A percentile compares a stretch with the other conserved stretches of the same genome.
Evolutionary conservation across 2,113 vertebrate species (phyloP).

Genomic region (Ramphastos sulfuratus): DNA sequence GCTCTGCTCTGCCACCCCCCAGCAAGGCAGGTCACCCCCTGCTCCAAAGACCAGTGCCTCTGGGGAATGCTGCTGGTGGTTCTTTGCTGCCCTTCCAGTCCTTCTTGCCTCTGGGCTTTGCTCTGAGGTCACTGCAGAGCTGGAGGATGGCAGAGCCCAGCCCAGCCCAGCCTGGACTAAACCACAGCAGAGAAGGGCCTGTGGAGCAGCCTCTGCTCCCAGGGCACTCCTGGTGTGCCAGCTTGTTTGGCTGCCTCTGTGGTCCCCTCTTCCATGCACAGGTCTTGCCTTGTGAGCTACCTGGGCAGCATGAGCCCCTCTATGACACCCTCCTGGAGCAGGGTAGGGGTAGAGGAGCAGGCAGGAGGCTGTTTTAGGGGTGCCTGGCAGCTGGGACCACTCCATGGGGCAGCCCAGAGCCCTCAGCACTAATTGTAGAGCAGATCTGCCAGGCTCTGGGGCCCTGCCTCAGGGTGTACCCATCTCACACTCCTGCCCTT

Average conservation of each 20-base stretch:
- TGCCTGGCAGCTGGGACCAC: background rate
- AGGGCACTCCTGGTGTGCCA: rapidly evolving
- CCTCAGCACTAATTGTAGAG: rapidly evolving
- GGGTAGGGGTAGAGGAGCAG: rapidly evolving
- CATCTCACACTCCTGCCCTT: rapidly evolving
- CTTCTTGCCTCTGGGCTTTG: background rate
- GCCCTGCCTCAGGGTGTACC: background rate
- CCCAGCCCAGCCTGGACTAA: background rate
- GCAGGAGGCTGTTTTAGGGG: background rate
- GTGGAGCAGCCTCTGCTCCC: background rate
- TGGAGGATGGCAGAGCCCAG: background rate
- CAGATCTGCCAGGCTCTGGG: background rate
- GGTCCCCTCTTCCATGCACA: rapidly evolving
- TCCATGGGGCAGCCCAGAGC: background rate
- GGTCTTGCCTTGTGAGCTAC: background rate
- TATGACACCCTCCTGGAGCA: rapidly evolving
- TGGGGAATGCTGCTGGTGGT: rapidly evolving
- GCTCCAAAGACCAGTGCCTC: background rate
- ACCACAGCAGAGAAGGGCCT: rapidly evolving
- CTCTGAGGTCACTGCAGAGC: background rate
- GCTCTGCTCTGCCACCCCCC: background rate
- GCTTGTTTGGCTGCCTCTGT: rapidly evolving
- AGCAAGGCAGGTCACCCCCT: rapidly evolving
- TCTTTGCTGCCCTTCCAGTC: background rate
- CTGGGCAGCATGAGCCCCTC: rapidly evolving